Base-by-base conservation (phyloP, 1,140 invertebrate genomes). In the Aphaenogaster rudis region DNA sequence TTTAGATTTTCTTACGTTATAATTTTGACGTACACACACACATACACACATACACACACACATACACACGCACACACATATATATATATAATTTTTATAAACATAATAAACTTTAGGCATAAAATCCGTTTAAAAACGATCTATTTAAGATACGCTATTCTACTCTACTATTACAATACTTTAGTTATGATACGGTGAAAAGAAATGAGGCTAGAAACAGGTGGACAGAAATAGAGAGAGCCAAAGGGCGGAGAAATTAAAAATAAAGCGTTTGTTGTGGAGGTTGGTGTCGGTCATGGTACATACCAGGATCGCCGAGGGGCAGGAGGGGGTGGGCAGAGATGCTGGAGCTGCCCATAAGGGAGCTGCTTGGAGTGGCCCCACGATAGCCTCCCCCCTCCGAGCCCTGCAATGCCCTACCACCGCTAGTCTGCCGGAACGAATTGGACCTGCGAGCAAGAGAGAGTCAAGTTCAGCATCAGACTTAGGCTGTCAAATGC, bases 371-470 rank as follows among this genome's bases (percentile, higher is more conserved):
- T 92, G 96, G 95, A 92, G 96, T 96, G 96, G 96, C 94, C 92
- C 95, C 95, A 95, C 95, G 95, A 95, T 95, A 95, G 93, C 95
- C 95, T 95, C 94, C 95, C 95, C 95, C 95, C 94, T 95, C 95
- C 94, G 94, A 94, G 95, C 95, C 95, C 94, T 95, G 95, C 93
- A 95, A 95, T 95, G 95, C 94, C 95, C 95, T 95, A 95, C 95
- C 95, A 95, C 95, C 94, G 95, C 95, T 95, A 95, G 94, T 95
- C 96, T 97, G 97, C 95, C 97, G 97, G 96, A 97, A 97, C 95
- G 97, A 98, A 96, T 97, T 97, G 96, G 97, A 97, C 97, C 97
- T 97, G 97, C 96, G 96, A 97, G 97, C 96, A 97, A 97, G 97
- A 97, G 97, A 97, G 95, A 95, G 95, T 95, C 95, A 95, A 95